Evolutionary conservation across 2,113 vertebrate genomes (phyloP), one percentile per base, ranked within the genome.

Genomic region (Siphamia tubifer): DNA sequence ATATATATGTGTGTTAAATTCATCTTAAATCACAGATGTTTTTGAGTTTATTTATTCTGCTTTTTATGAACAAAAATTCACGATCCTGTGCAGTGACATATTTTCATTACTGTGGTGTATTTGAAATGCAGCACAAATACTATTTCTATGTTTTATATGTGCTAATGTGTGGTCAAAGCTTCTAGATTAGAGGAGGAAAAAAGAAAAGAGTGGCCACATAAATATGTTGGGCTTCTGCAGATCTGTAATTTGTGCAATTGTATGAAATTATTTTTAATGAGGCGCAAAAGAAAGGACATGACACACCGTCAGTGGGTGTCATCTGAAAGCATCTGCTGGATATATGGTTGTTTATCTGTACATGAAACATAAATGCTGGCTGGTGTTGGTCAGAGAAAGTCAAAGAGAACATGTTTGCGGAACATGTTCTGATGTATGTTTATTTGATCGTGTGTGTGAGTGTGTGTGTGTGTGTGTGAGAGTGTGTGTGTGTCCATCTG

Each of bases 241-340:
- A 56, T 20, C 19, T 43, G 4, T 48, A 15, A 74, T 75, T 71
- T 75, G 21, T 48, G 19, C 42, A 56, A 77, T 15, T 54, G 17
- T 48, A 39, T 39, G 38, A 25, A 62, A 70, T 72, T 77, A 68
- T 60, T 47, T 58, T 38, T 58, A 71, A 82, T 67, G 66, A 70
- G 65, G 44, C 53, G 44, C 38, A 70, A 32, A 36, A 20, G 5
- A 28, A 42, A 13, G 10, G 45, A 62, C 47, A 42, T 28, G 45
- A 23, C 35, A 27, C 32, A 24, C 16, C 54, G 21, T 49, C 52
- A 12, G 13, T 6, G 63, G 52, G 38, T 67, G 53, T 53, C 16
- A 32, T 21, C 9, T 2, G 6, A 44, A 53, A 54, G 48, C 27
- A 47, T 36, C 25, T 4, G 20, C 16, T 13, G 1, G 5, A 47